Evolutionary conservation across 2,797 vertebrate species (phyloP), one percentile per base, ranked within the genome.

Genomic region (Picus viridis): DNA sequence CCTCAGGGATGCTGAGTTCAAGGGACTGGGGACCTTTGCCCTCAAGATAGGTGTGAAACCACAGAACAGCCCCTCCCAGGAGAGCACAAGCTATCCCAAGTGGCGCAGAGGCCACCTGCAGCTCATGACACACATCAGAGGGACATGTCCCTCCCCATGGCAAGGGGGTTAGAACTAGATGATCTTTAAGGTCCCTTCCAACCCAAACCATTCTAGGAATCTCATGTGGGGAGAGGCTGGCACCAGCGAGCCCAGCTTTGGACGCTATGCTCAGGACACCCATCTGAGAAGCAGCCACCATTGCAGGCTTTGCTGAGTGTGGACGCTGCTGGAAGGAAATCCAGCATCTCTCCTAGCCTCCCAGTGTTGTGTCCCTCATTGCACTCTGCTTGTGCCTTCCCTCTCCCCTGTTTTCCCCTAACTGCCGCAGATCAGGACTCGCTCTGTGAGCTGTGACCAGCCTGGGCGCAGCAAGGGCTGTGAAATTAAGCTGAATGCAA

Each of bases 281-380:
- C 73, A 63, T 2, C 30, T 2, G 4, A 45, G 68, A 71, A 57
- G 62, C 54, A 57, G 62, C 39, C 8, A 4, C 43, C 36, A 69
- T 23, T 0, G 0, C 11, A 9, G 19, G 11, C 0, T 3, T 17
- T 2, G 1, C 0, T 3, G 6, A 67, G 43, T 4, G 5, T 4
- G 7, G 29, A 7, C 8, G 54, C 16, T 61, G 61, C 26, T 59
- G 41, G 45, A 30, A 4, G 65, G 27, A 92, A 30, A 45, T 11
- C 3, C 32, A 56, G 5, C 4, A 3, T 5, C 23, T 29, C 30
- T 43, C 39, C 68, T 27, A 2, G 32, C 53, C 57, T 85, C 10
- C 0, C 0, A 59, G 34, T 4, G 1, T 69, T 17, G 19, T 1
- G 0, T 30, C 32, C 54, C 32, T 59, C 1, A 0, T 5, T 3